Evolutionary conservation across 1,140 invertebrate species (phyloP).

Genomic region (Holotrichia oblita): DNA sequence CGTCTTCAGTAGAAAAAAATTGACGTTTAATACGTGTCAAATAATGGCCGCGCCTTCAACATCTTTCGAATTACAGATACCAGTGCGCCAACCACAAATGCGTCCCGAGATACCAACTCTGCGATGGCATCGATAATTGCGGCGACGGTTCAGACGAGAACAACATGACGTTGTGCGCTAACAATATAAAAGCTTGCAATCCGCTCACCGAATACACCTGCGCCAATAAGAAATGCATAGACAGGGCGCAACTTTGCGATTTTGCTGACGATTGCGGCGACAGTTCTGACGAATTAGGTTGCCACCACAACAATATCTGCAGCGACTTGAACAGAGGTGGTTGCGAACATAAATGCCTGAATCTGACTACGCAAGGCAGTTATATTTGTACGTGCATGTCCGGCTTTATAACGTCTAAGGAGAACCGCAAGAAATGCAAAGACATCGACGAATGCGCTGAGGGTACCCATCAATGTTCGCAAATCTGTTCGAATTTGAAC

Average conservation of each 20-base stretch:
- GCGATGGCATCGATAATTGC: conserved; percentile 90
- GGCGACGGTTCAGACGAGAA: conserved; percentile 94
- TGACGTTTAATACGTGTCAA: too few species aligned
- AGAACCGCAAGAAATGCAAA: conserved; percentile 80
- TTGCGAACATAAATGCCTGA: conserved; percentile 91
- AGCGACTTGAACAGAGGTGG: conserved; percentile 81
- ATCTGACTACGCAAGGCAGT: conserved; percentile 77
- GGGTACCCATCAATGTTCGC: conserved; percentile 88
- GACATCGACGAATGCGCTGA: conserved; percentile 92
- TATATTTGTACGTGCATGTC: conserved; percentile 90
- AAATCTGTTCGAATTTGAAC: conserved; percentile 92
- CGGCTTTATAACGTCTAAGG: conserved; percentile 82
- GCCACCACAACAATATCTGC: conserved; percentile 81
- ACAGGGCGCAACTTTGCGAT: conserved; percentile 83
- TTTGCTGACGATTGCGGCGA: conserved; percentile 84
- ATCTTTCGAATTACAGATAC: conserved; percentile 67
- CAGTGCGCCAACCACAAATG: conserved; percentile 91
- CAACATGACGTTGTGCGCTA: conserved; percentile 86
- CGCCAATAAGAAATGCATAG: conserved; percentile 90
- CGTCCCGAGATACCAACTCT: conserved; percentile 81
- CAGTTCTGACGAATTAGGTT: conserved; percentile 89
- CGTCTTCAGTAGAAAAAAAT: too few species aligned
- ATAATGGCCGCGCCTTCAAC: neutral
- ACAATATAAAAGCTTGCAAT: conserved; percentile 77
- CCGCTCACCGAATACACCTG: conserved; percentile 85